Conservation (phyloP, 2,113 vertebrate genomes). For the Atherinomorus stipes region DNA sequence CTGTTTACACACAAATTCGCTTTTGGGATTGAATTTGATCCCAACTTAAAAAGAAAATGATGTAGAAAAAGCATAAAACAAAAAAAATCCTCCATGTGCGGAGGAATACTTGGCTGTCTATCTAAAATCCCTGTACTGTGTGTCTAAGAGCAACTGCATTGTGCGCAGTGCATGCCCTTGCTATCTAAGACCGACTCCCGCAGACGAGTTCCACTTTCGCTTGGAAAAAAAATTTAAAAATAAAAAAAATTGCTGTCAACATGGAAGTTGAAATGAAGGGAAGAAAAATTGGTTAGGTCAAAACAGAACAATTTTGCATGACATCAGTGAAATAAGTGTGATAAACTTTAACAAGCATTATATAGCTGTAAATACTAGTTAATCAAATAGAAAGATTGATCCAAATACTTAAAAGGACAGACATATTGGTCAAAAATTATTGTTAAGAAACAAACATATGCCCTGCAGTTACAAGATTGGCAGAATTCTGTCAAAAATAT, state of each 20-base stretch:
- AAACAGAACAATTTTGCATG: slow-evolving; percentile 69
- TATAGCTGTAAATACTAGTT: slow-evolving; percentile 33
- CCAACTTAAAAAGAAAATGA: slow-evolving; percentile 81
- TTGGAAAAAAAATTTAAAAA: slow-evolving; percentile 67
- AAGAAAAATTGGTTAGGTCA: slow-evolving; percentile 79
- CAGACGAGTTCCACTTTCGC: slow-evolving; percentile 73
- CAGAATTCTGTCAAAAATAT: too few relatives aligned
- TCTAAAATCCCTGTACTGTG: slow-evolving; percentile 87
- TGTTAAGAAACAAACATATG: not conserved
- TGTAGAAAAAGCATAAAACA: slow-evolving; percentile 75
- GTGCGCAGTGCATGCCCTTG: slow-evolving; percentile 90
- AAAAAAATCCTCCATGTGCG: slow-evolving; percentile 79
- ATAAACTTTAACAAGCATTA: slow-evolving; percentile 69
- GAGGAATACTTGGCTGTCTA: slow-evolving; percentile 81
- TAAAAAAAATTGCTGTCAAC: slow-evolving; percentile 78
- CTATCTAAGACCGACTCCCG: slow-evolving; percentile 84
- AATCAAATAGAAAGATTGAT: slow-evolving; percentile 48
- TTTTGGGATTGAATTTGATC: slow-evolving; percentile 81
- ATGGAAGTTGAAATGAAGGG: slow-evolving; percentile 70
- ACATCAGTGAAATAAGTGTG: slow-evolving; percentile 71
- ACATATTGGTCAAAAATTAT: not conserved
- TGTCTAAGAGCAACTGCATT: slow-evolving; percentile 91
- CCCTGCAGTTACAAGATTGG: too few relatives aligned
- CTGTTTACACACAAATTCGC: slow-evolving; percentile 79
- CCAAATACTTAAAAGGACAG: slow-evolving; percentile 20